Evolutionary conservation across 2,888 invertebrate genomes (phyloP).

Genomic region (Eledona agricola): DNA sequence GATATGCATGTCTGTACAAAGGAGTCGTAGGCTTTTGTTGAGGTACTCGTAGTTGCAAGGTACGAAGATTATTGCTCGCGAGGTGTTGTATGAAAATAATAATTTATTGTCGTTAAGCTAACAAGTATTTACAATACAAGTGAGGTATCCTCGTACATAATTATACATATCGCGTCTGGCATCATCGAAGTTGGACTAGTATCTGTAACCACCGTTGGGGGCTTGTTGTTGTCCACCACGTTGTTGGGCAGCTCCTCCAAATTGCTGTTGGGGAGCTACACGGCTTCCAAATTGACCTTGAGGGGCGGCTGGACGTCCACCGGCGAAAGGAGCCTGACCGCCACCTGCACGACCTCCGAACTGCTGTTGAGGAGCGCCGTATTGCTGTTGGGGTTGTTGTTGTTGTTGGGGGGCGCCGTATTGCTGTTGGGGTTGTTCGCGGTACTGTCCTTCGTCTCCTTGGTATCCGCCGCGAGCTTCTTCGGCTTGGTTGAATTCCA

Average conservation of each 20-base stretch:
- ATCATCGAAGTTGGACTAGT: slow-evolving; percentile 36
- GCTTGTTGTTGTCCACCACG: slow-evolving; percentile 24
- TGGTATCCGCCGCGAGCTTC: slow-evolving; percentile 47
- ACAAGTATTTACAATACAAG: slow-evolving; percentile 20
- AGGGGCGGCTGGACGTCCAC: slow-evolving; percentile 6
- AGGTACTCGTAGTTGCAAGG: no score
- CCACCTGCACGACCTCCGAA: slow-evolving; percentile 7
- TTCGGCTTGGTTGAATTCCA: slow-evolving; percentile 49
- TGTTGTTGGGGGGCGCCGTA: slow-evolving; percentile 39
- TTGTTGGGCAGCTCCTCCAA: slow-evolving; percentile 12
- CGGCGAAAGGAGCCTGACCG: no score
- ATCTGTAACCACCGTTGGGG: slow-evolving; percentile 44
- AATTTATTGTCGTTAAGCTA: slow-evolving; percentile 29
- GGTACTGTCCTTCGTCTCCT: slow-evolving; percentile 51
- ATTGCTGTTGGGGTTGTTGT: slow-evolving; percentile 28
- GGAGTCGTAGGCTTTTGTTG: no score
- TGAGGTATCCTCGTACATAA: slow-evolving; percentile 25
- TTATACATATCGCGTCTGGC: slow-evolving; percentile 20
- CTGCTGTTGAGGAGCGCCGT: slow-evolving; percentile 9
- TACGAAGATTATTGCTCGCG: background rate
- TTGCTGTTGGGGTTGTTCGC: slow-evolving; percentile 36
- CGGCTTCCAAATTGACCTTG: slow-evolving; percentile 3
- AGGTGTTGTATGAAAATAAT: slow-evolving; percentile 29
- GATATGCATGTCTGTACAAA: no score
- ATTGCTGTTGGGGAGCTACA: slow-evolving; percentile 6